Evolutionary conservation across 2,888 invertebrate species (phyloP).

Genomic region (Cyaniris semiargus): DNA sequence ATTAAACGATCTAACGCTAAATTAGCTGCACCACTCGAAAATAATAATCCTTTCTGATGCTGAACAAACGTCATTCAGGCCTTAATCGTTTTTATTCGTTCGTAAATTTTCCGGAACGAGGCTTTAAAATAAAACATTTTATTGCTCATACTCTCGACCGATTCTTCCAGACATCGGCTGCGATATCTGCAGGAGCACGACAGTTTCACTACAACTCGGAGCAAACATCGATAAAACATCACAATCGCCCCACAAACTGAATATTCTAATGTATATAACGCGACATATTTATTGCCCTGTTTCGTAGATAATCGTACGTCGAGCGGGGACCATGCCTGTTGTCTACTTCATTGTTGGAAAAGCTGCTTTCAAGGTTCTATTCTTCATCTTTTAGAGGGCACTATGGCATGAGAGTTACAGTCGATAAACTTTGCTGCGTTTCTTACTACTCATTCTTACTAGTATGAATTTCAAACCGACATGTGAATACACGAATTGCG

Average conservation of each 20-base stretch:
- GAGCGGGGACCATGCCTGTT: slow-evolving; percentile 77
- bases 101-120: slow-evolving; percentile 18
- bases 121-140: slow-evolving; percentile 27
- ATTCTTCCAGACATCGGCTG: slow-evolving; percentile 17
- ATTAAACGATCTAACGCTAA: slow-evolving; percentile 31
- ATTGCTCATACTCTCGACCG: slow-evolving; percentile 26
- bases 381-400: slow-evolving; percentile 80
- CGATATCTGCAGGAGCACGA: slow-evolving; percentile 21
- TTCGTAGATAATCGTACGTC: slow-evolving; percentile 77
- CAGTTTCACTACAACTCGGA: slow-evolving; percentile 30
- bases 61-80: slow-evolving; percentile 39
- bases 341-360: slow-evolving; percentile 80
- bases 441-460: slow-evolving; percentile 76
- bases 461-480: slow-evolving; percentile 68
- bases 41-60: slow-evolving; percentile 37
- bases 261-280: slow-evolving; percentile 48
- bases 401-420: slow-evolving; percentile 80
- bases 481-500: slow-evolving; percentile 77
- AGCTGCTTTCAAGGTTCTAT: slow-evolving; percentile 79
- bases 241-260: slow-evolving; percentile 37
- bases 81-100: slow-evolving; percentile 27
- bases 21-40: slow-evolving; percentile 34
- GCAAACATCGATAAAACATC: slow-evolving; percentile 25
- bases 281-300: slow-evolving; percentile 76
- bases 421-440: slow-evolving; percentile 79